Percentiles rank a stretch among this genome's conserved stretches.
These are phyloP conservation scores for Gymnocheta viridis DNA, from an alignment of 2,888 invertebrate genomes.

Conservation along the genomic window DNA sequence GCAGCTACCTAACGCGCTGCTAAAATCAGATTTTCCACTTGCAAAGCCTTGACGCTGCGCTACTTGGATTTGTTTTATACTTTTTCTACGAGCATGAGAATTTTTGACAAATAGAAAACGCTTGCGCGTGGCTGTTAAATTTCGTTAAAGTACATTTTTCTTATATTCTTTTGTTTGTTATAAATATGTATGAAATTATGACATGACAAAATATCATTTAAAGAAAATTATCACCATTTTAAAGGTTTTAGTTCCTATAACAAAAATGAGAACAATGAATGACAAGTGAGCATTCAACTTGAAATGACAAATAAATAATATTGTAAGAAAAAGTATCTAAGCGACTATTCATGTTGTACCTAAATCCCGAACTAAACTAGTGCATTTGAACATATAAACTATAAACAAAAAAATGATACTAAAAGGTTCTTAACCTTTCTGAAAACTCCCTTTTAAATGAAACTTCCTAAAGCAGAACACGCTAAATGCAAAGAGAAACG, in stretches of 20 bases:
- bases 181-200: neutral
- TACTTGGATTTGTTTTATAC: too few relatives aligned
- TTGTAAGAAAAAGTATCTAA: neutral
- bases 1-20: too few relatives aligned
- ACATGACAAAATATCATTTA: conserved; percentile 43
- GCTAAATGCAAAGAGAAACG: neutral
- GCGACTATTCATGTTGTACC: conserved; percentile 10
- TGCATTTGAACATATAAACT: conserved; percentile 12
- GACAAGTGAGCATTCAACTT: conserved; percentile 46
- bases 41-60: too few relatives aligned
- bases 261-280: neutral
- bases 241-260: conserved; percentile 10
- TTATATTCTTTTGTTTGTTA: neutral
- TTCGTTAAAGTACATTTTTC: neutral
- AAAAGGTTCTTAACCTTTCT: conserved; percentile 58
- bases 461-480: conserved; percentile 9
- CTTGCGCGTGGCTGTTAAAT: neutral
- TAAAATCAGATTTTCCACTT: too few relatives aligned
- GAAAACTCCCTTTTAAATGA: conserved; percentile 32
- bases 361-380: conserved; percentile 34
- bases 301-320: conserved; percentile 32
- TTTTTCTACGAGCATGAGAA: too few relatives aligned
- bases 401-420: neutral
- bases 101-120: too few relatives aligned
- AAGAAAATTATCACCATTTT: conserved; percentile 17